Conservation (phyloP, 2,888 invertebrate genomes). For the Phorcus lineatus region DNA sequence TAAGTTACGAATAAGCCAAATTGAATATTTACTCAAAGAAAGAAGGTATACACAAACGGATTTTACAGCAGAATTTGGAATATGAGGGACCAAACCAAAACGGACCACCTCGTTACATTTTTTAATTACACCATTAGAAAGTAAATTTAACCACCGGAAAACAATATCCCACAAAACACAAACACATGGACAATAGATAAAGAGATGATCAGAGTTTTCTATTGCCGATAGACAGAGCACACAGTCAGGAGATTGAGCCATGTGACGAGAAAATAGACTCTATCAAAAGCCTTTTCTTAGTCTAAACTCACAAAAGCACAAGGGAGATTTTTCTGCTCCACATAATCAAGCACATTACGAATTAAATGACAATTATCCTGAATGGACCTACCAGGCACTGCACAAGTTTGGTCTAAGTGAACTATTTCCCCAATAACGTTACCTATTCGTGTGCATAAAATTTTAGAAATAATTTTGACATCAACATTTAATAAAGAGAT, state of each 20-base stretch:
- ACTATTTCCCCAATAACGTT: slow-evolving; percentile 39
- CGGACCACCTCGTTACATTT: too few relatives aligned
- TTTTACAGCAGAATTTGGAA: too few relatives aligned
- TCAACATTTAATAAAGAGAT: slow-evolving; percentile 49
- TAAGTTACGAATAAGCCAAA: background rate
- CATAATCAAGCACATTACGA: slow-evolving; percentile 43
- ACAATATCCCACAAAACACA: too few relatives aligned
- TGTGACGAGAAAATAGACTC: too few relatives aligned
- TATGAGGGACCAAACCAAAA: too few relatives aligned
- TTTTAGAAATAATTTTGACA: slow-evolving; percentile 48
- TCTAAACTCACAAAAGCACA: slow-evolving; percentile 46
- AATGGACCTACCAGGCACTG: slow-evolving; percentile 44
- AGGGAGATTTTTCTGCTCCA: slow-evolving; percentile 38
- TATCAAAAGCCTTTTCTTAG: slow-evolving; percentile 53
- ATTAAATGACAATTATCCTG: slow-evolving; percentile 47
- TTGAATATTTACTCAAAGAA: background rate
- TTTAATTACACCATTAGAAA: too few relatives aligned
- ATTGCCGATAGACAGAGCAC: too few relatives aligned
- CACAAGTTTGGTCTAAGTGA: slow-evolving; percentile 45
- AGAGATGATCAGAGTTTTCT: too few relatives aligned
- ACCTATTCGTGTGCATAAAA: slow-evolving; percentile 38
- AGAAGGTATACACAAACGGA: background rate
- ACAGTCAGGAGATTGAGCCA: too few relatives aligned
- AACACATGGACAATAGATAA: too few relatives aligned
- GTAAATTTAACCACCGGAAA: too few relatives aligned